phyloP scores from a whole-genome alignment of 2,797 vertebrate genomes.

The Balearica regulorum region DNA sequence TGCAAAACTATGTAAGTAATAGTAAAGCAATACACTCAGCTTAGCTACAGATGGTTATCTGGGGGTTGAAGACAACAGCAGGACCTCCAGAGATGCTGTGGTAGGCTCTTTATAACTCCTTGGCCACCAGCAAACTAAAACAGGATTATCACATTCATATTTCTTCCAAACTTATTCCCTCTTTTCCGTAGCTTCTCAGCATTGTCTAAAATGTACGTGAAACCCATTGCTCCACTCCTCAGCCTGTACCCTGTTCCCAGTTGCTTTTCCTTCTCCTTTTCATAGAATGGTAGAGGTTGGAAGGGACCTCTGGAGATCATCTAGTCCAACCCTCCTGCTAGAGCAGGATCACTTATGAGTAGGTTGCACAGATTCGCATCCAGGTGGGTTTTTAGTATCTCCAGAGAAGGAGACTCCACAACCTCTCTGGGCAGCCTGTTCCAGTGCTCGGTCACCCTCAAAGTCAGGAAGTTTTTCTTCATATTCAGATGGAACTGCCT shows the following conservation, averaged over 20 bases:
- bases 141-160: not conserved
- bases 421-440: too few species aligned
- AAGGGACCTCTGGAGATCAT: too few species aligned
- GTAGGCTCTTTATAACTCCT: not conserved
- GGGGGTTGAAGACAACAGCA: not conserved
- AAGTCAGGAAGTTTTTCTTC: too few species aligned
- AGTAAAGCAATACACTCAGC: not conserved
- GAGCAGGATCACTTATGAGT: too few species aligned
- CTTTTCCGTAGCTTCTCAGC: not conserved
- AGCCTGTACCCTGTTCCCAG: not conserved
- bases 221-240: not conserved
- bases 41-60: not conserved
- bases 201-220: not conserved
- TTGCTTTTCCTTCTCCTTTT: not conserved
- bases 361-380: too few species aligned
- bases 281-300: too few species aligned
- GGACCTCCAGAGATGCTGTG: not conserved
- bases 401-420: too few species aligned
- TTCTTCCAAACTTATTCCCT: not conserved
- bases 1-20: not conserved
- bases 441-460: too few species aligned
- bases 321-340: too few species aligned
- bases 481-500: too few species aligned
- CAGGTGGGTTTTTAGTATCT: too few species aligned
- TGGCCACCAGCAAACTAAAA: not conserved